phyloP scores from a whole-genome alignment of 2,113 vertebrate species.

The Rhadina sibilatrix region DNA sequence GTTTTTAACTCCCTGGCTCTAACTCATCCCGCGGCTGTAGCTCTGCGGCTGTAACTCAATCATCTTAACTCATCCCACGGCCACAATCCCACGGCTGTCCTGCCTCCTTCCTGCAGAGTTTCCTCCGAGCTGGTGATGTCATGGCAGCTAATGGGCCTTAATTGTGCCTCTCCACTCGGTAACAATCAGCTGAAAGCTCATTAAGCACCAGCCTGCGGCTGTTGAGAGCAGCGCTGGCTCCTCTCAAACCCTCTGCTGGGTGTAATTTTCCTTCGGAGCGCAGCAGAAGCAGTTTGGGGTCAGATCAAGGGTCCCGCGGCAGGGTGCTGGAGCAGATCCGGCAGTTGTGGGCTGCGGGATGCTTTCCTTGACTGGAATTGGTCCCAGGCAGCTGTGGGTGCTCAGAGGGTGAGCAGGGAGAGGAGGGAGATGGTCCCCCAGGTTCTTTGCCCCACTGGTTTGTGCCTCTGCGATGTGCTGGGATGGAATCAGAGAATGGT shows the following conservation, averaged over 20 bases:
- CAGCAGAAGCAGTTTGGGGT: background rate
- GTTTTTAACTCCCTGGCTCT: background rate
- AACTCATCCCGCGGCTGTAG: background rate
- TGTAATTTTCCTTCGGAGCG: background rate
- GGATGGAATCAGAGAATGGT: background rate
- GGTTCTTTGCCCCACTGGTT: background rate
- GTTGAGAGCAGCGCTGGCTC: background rate
- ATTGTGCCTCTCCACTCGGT: constrained; percentile 8
- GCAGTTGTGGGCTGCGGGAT: background rate
- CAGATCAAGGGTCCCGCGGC: background rate
- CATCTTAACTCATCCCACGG: background rate
- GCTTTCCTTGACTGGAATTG: background rate
- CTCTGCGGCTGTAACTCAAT: background rate
- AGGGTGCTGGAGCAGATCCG: background rate
- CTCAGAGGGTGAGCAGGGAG: background rate
- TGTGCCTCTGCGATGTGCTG: background rate
- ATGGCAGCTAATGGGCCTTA: constrained; percentile 44
- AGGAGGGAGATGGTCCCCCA: background rate
- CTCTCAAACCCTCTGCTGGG: background rate
- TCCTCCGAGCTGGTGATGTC: constrained; percentile 32
- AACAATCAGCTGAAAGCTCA: constrained; percentile 26
- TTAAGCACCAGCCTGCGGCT: background rate
- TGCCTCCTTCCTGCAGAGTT: background rate
- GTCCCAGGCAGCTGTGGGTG: background rate
- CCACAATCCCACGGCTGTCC: background rate